These are phyloP conservation scores for Amphiprion ocellaris DNA, from an alignment of 2,113 vertebrate species.

Conservation along the genomic window DNA sequence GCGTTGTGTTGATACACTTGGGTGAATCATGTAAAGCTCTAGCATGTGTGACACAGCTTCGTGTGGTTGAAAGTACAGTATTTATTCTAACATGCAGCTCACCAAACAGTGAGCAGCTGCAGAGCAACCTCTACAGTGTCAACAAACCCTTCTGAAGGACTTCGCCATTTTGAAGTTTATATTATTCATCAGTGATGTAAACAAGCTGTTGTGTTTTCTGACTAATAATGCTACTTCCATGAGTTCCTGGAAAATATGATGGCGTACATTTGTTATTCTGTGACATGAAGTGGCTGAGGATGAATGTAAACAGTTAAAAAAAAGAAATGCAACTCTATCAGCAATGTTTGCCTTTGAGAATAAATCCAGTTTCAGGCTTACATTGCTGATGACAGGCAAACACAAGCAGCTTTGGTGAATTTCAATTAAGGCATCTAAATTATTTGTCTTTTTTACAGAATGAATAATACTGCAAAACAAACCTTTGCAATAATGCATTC, in stretches of 20 bases:
- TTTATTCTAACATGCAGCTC: conserved; percentile 15
- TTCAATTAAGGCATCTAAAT: not conserved
- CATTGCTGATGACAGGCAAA: not conserved
- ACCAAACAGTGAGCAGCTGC: conserved; percentile 60
- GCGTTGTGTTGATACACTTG: conserved; percentile 50
- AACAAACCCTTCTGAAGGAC: conserved; percentile 46
- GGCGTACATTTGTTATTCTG: not conserved
- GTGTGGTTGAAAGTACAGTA: conserved; percentile 40
- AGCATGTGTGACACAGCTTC: conserved; percentile 33
- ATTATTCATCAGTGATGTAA: conserved; percentile 32
- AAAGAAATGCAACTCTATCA: not conserved
- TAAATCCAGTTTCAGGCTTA: not conserved
- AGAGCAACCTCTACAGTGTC: conserved; percentile 15
- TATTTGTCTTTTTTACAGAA: not conserved
- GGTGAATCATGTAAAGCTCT: conserved; percentile 54
- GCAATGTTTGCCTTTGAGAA: not conserved
- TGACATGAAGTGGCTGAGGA: not conserved
- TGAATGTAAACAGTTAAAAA: conserved; percentile 13
- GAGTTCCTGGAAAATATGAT: conserved; percentile 10
- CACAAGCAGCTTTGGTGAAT: not conserved
- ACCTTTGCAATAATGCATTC: not conserved
- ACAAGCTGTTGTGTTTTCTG: conserved; percentile 21
- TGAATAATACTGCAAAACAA: not conserved
- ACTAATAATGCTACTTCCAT: conserved; percentile 1
- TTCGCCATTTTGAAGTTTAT: conserved; percentile 45